Evolutionary conservation across 2,797 vertebrate genomes (phyloP).

Genomic region (Pelochelys cantorii): DNA sequence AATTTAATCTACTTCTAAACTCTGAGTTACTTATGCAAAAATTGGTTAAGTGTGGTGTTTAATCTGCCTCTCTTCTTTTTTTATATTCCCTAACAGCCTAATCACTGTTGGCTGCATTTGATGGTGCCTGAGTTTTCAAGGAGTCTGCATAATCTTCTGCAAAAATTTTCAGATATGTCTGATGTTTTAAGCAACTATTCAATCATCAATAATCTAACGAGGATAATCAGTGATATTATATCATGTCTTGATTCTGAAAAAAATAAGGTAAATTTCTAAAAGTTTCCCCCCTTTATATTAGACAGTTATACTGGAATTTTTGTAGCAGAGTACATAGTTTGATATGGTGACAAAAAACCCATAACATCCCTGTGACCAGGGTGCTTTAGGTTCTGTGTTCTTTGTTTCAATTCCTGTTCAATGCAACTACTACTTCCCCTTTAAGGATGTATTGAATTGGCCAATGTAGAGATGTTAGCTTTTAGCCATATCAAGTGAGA

Average conservation of each 20-base stretch:
- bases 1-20: conserved; percentile 47
- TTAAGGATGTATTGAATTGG: conserved; percentile 20
- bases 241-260: conserved; percentile 76
- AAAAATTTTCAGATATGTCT: conserved; percentile 84
- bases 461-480: background rate
- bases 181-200: conserved; percentile 85
- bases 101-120: conserved; percentile 84
- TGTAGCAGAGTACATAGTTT: background rate
- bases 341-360: background rate
- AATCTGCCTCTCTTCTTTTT: conserved; percentile 54
- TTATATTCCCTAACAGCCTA: conserved; percentile 77
- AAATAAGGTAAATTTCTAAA: conserved; percentile 77
- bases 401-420: conserved; percentile 14
- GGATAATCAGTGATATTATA: conserved; percentile 83
- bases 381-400: conserved; percentile 2
- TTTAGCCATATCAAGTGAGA: background rate
- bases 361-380: background rate
- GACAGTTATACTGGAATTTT: background rate
- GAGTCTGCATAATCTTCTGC: conserved; percentile 81
- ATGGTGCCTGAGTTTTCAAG: conserved; percentile 83
- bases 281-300: background rate
- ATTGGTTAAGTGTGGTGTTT: conserved; percentile 54
- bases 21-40: conserved; percentile 39
- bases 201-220: conserved; percentile 84
- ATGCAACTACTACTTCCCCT: conserved; percentile 33